Percentiles rank a stretch among this genome's conserved stretches.
phyloP scores from a whole-genome alignment of 2,113 vertebrate species.

The Percopsis transmontana region DNA sequence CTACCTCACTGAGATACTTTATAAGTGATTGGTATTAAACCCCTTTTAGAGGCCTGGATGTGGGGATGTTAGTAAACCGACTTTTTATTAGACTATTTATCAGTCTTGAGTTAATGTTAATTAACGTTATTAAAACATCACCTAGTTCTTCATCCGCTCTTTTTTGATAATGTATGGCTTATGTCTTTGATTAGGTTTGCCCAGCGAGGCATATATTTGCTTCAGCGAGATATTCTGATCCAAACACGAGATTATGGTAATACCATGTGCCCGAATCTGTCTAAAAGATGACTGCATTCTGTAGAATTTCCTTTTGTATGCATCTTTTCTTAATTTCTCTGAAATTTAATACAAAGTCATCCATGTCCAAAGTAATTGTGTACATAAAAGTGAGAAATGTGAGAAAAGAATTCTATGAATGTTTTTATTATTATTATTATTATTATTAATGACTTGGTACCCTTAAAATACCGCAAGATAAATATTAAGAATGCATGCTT shows the following conservation, averaged over 20 bases:
- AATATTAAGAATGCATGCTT: conserved; percentile 88
- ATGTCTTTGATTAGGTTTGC: not conserved
- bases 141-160: no score
- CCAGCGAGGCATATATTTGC: conserved; percentile 6
- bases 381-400: conserved; percentile 57
- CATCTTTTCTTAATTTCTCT: conserved; percentile 34
- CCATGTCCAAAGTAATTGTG: conserved; percentile 56
- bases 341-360: conserved; percentile 47
- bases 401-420: conserved; percentile 54
- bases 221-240: conserved; percentile 12
- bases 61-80: not conserved
- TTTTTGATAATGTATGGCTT: no score
- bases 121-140: no score
- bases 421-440: conserved; percentile 52
- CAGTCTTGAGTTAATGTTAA: no score
- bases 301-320: conserved; percentile 21
- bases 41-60: not conserved
- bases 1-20: conserved; percentile 7
- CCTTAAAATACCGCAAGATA: conserved; percentile 74
- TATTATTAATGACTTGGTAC: conserved; percentile 73
- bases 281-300: conserved; percentile 18
- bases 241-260: conserved; percentile 15
- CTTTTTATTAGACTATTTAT: no score
- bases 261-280: conserved; percentile 16
- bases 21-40: not conserved